A percentile compares a stretch with the other conserved stretches of the same genome.
These are phyloP conservation scores for Trachemys scripta DNA, from an alignment of 2,113 vertebrate species.

Conservation along the genomic window DNA sequence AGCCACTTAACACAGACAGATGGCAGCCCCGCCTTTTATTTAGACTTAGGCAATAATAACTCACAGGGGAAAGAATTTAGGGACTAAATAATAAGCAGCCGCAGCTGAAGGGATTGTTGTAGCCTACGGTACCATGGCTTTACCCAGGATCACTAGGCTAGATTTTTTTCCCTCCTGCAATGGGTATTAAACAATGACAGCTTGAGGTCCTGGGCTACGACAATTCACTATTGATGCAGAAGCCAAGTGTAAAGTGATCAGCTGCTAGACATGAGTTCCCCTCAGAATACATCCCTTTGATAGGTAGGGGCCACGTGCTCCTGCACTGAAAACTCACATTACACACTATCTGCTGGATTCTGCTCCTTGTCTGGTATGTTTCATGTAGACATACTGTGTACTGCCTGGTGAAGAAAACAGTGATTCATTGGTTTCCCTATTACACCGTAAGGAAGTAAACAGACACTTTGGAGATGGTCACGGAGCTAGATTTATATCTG, in stretches of 20 bases:
- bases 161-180: neutral
- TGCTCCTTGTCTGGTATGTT: neutral
- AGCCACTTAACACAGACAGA: neutral
- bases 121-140: neutral
- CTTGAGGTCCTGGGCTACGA: neutral
- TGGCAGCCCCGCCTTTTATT: constrained; percentile 8
- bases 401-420: neutral
- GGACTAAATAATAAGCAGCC: neutral
- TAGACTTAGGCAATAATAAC: constrained; percentile 7
- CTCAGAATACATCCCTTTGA: neutral
- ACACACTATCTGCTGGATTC: neutral
- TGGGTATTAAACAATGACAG: neutral
- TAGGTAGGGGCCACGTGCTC: neutral
- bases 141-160: neutral
- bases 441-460: neutral
- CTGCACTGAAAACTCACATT: neutral
- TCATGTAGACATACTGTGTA: neutral
- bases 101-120: neutral
- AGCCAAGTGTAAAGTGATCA: neutral
- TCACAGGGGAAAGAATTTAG: neutral
- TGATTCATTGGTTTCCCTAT: neutral
- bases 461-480: neutral
- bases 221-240: neutral
- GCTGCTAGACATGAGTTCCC: neutral
- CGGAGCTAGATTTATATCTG: neutral